Evolutionary conservation across 1,140 invertebrate genomes (phyloP), one percentile per base, ranked within the genome.

Genomic region (Neodiprion virginianus): DNA sequence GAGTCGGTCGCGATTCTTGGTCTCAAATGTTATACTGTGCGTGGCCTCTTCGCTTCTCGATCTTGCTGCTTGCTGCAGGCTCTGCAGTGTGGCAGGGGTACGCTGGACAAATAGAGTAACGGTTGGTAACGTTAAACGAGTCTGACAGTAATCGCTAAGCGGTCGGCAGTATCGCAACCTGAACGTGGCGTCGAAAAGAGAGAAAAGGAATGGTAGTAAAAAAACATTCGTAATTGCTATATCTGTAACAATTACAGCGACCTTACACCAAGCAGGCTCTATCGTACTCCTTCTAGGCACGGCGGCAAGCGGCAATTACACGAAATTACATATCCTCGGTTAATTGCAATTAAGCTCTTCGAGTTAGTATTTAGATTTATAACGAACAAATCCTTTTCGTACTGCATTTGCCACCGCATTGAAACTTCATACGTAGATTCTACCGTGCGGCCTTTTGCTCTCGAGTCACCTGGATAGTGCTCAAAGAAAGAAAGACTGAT

Each of bases 241-340:
- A 61, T 61, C 53, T 61, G 53, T 61, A 61, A 61, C 53, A 61
- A 61, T 61, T 61, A 61, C n/a, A 61, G 11, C 53, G 53, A 61
- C 53, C 53, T 61, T 61, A 61, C 53, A 61, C 53, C 53, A 17
- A 61, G 8, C 5, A 14, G 8, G 53, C 53, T 61, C 53, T 61
- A 5, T 61, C 11, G 53, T 61, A 61, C 8, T 7, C 4, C 53
- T 61, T 17, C 53, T 61, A 61, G 11, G 53, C 53, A 61, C 8
- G 53, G 53, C 0, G 53, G 53, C 53, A 61, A 61, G 53, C 8
- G 53, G 53, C 53, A 61, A 61, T 61, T 61, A 61, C 53, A 61
- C 8, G 11, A 17, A 14, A 17, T 8, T 61, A 61, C 53, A 14
- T 61, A 17, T 14, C 53, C n/a, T 17, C 8, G 8, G n/a, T 61